Conservation (phyloP, 2,113 vertebrate genomes). For the Azemiops feae region DNA sequence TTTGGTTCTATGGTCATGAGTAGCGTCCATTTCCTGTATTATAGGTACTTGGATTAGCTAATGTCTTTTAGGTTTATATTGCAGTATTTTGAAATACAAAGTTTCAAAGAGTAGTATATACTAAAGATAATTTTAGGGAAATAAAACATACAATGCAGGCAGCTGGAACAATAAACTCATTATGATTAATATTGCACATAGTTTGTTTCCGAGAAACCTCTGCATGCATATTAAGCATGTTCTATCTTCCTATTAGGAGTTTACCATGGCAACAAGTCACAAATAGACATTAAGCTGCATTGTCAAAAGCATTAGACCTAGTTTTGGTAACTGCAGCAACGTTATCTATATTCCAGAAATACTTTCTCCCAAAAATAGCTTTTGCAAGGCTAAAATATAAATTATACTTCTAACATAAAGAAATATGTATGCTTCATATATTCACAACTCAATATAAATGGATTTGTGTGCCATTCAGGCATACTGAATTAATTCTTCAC, state of each 20-base stretch:
- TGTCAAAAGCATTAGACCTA: background rate
- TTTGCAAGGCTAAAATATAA: background rate
- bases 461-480: background rate
- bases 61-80: background rate
- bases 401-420: background rate
- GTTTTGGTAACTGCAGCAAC: background rate
- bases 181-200: background rate
- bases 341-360: background rate
- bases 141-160: slow-evolving; percentile 7
- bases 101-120: background rate
- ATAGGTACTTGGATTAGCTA: background rate
- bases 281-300: background rate
- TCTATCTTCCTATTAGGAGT: background rate
- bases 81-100: background rate
- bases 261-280: slow-evolving; percentile 14
- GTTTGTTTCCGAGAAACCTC: background rate
- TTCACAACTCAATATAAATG: background rate
- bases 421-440: background rate
- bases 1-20: background rate
- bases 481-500: background rate
- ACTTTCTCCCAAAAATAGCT: background rate
- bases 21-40: background rate
- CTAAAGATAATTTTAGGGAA: background rate
- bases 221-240: slow-evolving; percentile 12
- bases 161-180: background rate